Evolutionary conservation across 2,888 invertebrate genomes (phyloP).

Genomic region (Tortrix viridana): DNA sequence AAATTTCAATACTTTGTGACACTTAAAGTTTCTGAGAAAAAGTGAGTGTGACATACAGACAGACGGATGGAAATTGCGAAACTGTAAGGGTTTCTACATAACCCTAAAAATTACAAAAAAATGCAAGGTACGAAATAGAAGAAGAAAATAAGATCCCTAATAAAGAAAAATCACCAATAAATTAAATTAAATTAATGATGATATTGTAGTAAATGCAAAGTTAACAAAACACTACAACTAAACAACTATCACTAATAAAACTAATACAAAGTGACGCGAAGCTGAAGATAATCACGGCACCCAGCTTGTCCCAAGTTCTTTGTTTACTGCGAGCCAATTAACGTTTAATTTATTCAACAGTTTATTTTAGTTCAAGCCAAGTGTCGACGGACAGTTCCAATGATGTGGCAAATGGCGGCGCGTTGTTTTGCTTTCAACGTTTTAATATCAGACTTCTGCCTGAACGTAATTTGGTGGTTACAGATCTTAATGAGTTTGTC

Average conservation of each 20-base stretch:
- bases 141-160: too few species aligned
- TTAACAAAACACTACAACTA: too few species aligned
- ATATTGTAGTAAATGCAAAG: too few species aligned
- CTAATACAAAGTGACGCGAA: not conserved
- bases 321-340: constrained; percentile 1
- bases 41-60: too few species aligned
- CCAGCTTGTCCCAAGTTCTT: constrained; percentile 8
- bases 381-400: constrained; percentile 16
- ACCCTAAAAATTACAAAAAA: too few species aligned
- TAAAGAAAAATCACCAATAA: too few species aligned
- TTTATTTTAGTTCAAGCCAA: constrained; percentile 1
- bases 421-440: not conserved
- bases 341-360: constrained; percentile 9
- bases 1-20: too few species aligned
- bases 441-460: constrained; percentile 1
- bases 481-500: not conserved
- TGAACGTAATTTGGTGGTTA: not conserved
- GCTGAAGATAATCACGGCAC: not conserved
- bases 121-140: too few species aligned
- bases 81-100: too few species aligned
- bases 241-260: not conserved
- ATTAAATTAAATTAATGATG: too few species aligned
- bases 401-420: constrained; percentile 11
- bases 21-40: too few species aligned
- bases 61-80: too few species aligned